These are phyloP conservation scores for Amblyjoppa proteus DNA, from an alignment of 2,888 invertebrate species.

Conservation along the genomic window DNA sequence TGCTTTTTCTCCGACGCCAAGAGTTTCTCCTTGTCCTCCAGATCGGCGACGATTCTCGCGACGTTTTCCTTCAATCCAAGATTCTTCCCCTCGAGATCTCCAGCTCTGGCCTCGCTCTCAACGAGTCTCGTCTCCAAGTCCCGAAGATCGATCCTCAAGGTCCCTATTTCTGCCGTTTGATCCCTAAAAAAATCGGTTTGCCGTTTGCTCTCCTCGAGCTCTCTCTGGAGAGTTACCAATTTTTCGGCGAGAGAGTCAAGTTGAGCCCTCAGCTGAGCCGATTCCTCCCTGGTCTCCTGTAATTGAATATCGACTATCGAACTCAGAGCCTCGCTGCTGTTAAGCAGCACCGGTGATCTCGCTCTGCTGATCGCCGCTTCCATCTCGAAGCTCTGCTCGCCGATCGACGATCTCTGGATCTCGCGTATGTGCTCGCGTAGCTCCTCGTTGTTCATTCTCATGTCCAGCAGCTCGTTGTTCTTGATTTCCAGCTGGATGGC, in stretches of 20 bases:
- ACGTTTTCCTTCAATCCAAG: slow-evolving; percentile 34
- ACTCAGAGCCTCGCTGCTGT: slow-evolving; percentile 79
- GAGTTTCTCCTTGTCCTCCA: slow-evolving; percentile 66
- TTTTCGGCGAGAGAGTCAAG: slow-evolving; percentile 56
- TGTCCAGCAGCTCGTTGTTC: slow-evolving; percentile 77
- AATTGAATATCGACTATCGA: slow-evolving; percentile 83
- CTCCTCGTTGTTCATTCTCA: slow-evolving; percentile 79
- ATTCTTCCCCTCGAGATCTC: slow-evolving; percentile 40
- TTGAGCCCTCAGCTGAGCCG: slow-evolving; percentile 67
- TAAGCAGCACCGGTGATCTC: slow-evolving; percentile 69
- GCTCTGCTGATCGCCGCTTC: slow-evolving; percentile 70
- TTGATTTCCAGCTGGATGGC: slow-evolving; percentile 75
- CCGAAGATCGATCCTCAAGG: neutral
- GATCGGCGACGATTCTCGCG: slow-evolving; percentile 38
- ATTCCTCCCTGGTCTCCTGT: slow-evolving; percentile 82
- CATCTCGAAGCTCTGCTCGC: slow-evolving; percentile 80
- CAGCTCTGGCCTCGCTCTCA: neutral
- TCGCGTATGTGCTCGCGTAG: slow-evolving; percentile 77
- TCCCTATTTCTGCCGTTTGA: slow-evolving; percentile 23
- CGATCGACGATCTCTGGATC: slow-evolving; percentile 67
- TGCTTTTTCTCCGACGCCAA: slow-evolving; percentile 52
- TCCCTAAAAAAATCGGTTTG: slow-evolving; percentile 32
- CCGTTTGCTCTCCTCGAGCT: slow-evolving; percentile 43
- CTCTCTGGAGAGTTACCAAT: slow-evolving; percentile 44
- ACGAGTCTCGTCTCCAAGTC: slow-evolving; percentile 9